phyloP scores from a whole-genome alignment of 2,888 invertebrate genomes.

The Drosophila antonietae region DNA sequence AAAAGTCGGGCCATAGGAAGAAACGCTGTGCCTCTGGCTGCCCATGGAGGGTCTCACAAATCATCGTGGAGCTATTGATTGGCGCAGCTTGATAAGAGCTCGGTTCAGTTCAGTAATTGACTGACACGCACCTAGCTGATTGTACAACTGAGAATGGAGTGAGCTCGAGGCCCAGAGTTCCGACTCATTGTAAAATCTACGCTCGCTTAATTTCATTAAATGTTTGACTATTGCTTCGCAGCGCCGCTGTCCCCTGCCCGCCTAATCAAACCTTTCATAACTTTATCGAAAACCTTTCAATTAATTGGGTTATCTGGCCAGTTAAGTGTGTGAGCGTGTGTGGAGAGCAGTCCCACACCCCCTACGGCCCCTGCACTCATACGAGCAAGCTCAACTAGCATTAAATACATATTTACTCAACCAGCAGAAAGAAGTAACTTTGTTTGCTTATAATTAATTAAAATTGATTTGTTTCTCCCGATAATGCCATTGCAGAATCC shows the following conservation, averaged over 20 bases:
- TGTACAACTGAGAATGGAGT: conserved; percentile 1
- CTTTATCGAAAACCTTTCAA: conserved; percentile 77
- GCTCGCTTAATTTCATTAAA: conserved; percentile 49
- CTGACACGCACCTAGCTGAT: conserved; percentile 35
- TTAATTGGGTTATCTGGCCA: conserved; percentile 75
- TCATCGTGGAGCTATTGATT: conserved; percentile 29
- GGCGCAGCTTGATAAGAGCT: conserved; percentile 56
- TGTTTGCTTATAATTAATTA: conserved; percentile 70
- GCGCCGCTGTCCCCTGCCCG: conserved; percentile 6
- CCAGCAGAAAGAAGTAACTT: conserved; percentile 36
- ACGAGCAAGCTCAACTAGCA: conserved; percentile 4
- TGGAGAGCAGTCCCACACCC: background rate
- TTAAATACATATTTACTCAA: conserved; percentile 55
- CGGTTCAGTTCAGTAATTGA: conserved; percentile 29
- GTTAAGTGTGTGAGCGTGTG: conserved; percentile 48
- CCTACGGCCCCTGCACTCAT: background rate
- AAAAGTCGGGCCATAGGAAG: background rate
- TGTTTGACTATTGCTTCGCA: conserved; percentile 32
- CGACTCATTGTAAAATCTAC: conserved; percentile 9
- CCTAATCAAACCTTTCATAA: conserved; percentile 74
- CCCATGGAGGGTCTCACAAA: conserved; percentile 1
- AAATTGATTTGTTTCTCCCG: conserved; percentile 44
- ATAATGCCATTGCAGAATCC: conserved; percentile 70
- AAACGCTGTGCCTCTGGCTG: conserved; percentile 43
- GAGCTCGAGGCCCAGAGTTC: background rate